These are phyloP conservation scores for Drosophila nigricruria DNA, from an alignment of 2,888 invertebrate genomes.

Conservation along the genomic window DNA sequence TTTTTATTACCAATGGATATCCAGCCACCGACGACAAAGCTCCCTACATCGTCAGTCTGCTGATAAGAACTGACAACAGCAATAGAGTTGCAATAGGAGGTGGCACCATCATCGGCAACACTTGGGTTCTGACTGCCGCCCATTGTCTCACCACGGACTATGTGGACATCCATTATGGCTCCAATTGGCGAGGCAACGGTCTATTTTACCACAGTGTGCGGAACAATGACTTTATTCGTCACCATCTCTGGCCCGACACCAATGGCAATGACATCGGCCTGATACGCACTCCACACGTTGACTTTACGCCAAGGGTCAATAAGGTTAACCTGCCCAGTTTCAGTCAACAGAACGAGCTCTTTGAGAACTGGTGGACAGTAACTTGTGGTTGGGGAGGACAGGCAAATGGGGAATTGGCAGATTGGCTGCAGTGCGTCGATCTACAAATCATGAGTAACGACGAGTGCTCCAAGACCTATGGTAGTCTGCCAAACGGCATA, in stretches of 20 bases:
- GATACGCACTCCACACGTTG: constrained; percentile 60
- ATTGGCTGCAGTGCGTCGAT: constrained; percentile 58
- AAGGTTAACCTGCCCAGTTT: constrained; percentile 48
- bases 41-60: constrained; percentile 67
- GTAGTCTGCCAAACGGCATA: constrained; percentile 52
- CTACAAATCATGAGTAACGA: constrained; percentile 71
- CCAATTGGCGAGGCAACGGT: constrained; percentile 42
- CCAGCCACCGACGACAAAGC: constrained; percentile 54
- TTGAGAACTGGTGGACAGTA: constrained; percentile 22
- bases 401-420: constrained; percentile 65
- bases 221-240: constrained; percentile 7
- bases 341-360: constrained; percentile 41
- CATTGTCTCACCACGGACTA: constrained; percentile 53
- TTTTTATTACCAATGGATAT: constrained; percentile 66
- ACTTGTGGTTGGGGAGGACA: constrained; percentile 69
- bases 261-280: constrained; percentile 70
- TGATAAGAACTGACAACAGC: constrained; percentile 37
- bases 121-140: constrained; percentile 50
- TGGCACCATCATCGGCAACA: constrained; percentile 39
- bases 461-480: constrained; percentile 82
- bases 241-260: constrained; percentile 27
- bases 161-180: constrained; percentile 59
- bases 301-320: constrained; percentile 34
- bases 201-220: constrained; percentile 39
- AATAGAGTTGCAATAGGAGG: constrained; percentile 46